Conservation (phyloP, 2,113 vertebrate species). For the Calypte anna region DNA sequence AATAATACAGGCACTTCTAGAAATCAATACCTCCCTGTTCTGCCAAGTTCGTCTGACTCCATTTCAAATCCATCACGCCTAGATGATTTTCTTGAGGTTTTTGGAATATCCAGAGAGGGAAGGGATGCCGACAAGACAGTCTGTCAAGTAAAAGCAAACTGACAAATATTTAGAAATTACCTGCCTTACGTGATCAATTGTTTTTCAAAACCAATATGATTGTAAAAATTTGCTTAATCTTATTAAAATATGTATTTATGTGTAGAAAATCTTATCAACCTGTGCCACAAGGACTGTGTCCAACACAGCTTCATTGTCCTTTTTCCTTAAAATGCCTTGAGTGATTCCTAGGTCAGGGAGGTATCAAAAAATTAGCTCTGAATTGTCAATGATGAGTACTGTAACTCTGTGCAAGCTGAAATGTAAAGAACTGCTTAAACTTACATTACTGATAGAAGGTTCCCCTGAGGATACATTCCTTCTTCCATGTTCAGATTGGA, state of each 20-base stretch:
- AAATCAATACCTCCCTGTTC: background rate
- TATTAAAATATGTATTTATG: background rate
- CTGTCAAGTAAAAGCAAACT: background rate
- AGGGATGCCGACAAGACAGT: background rate
- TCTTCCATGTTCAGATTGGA: background rate
- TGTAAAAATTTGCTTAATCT: background rate
- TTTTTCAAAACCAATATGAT: background rate
- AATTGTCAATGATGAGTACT: background rate
- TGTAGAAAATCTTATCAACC: background rate
- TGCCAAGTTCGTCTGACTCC: background rate
- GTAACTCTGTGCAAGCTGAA: background rate
- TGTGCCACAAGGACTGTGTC: background rate
- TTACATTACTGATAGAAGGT: background rate
- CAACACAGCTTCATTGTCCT: background rate
- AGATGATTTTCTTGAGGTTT: background rate
- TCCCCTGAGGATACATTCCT: background rate
- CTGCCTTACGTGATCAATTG: background rate
- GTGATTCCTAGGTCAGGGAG: background rate
- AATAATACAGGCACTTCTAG: background rate
- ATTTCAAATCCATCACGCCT: background rate
- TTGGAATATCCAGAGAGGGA: background rate
- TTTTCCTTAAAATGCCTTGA: background rate
- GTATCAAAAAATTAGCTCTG: background rate
- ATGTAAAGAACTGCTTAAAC: background rate
- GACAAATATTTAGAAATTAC: background rate